Evolutionary conservation across 2,888 invertebrate species (phyloP).

Genomic region (Odontocolon sp.): DNA sequence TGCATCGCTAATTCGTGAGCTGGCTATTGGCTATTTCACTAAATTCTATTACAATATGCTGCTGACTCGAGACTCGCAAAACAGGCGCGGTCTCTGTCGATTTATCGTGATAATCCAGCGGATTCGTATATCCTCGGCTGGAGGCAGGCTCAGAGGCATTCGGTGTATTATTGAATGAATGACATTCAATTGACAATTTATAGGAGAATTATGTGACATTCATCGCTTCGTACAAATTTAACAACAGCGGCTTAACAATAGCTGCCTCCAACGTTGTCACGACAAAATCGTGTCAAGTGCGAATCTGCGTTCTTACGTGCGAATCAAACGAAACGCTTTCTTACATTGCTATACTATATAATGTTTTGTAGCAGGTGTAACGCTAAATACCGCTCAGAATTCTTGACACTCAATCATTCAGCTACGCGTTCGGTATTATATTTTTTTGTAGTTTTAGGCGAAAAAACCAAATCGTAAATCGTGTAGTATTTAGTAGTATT

Average conservation of each 20-base stretch:
- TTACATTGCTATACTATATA: slow-evolving; percentile 12
- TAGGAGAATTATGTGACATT: not conserved
- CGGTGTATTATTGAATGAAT: too few species aligned
- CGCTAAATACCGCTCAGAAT: slow-evolving; percentile 36
- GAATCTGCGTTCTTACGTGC: slow-evolving; percentile 56
- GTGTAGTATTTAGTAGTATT: slow-evolving; percentile 39
- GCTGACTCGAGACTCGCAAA: slow-evolving; percentile 55
- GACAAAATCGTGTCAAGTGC: slow-evolving; percentile 53
- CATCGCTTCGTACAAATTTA: not conserved
- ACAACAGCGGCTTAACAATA: slow-evolving; percentile 27
- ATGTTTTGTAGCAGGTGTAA: slow-evolving; percentile 43
- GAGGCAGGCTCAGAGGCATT: too few species aligned
- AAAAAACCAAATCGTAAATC: slow-evolving; percentile 34
- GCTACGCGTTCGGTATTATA: slow-evolving; percentile 27
- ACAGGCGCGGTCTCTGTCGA: slow-evolving; percentile 47
- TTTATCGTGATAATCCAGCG: slow-evolving; percentile 55
- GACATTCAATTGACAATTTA: too few species aligned
- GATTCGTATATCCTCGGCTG: slow-evolving; percentile 51
- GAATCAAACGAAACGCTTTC: slow-evolving; percentile 37
- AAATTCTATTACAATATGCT: slow-evolving; percentile 55
- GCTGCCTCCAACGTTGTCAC: slow-evolving; percentile 58
- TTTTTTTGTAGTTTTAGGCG: slow-evolving; percentile 26
- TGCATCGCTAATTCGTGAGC: slow-evolving; percentile 55
- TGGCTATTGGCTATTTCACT: slow-evolving; percentile 34
- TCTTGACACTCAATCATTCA: slow-evolving; percentile 36